Base-by-base conservation (phyloP, 1,140 invertebrate genomes). In the Nasonia giraulti region DNA sequence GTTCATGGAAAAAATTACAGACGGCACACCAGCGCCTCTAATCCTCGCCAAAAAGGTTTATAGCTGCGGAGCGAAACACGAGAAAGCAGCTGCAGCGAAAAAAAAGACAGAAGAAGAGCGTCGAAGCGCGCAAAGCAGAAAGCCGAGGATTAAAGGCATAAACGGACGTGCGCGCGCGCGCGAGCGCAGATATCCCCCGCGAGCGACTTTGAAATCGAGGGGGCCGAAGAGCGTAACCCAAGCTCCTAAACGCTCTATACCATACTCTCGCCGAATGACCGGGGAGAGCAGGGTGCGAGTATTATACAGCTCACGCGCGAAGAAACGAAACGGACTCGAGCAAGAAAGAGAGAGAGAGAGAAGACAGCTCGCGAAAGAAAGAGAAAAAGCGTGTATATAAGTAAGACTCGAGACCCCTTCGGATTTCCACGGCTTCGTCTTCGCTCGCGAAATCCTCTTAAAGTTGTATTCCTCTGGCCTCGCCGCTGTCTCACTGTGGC, bases 381-480 rank as follows among this genome's bases (percentile, higher is more conserved):
- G 69, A 86, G 82, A 82, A 85, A 87, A 82, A 89, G 87, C 87
- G 86, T 89, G 88, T 91, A 91, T 91, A 92, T 91, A 92, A 92
- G 91, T 90, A 90, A 90, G 90, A 91, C 91, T 11, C 91, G 89
- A 92, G 91, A 92, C 92, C 92, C 91, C 91, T 91, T 86, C 87
- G 90, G 90, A 92, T 93, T 93, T 93, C 92, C 91, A 93, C 91
- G 92, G 92, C 92, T 93, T 93, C 92, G 86, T 88, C 89, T 90
- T 91, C 91, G 91, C 77, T 44, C 89, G 91, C 89, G 85, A 89
- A 93, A 93, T 93, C 92, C 92, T 92, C 92, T 93, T 93, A 93
- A 93, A 92, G 89, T 91, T 91, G 92, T 93, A 93, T 92, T 92
- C 91, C 90, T 93, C 93, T 92, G 92, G 92, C 92, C 92, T 93